These are phyloP conservation scores for Hydropsyche betteni DNA, from an alignment of 2,888 invertebrate genomes.

Conservation along the genomic window DNA sequence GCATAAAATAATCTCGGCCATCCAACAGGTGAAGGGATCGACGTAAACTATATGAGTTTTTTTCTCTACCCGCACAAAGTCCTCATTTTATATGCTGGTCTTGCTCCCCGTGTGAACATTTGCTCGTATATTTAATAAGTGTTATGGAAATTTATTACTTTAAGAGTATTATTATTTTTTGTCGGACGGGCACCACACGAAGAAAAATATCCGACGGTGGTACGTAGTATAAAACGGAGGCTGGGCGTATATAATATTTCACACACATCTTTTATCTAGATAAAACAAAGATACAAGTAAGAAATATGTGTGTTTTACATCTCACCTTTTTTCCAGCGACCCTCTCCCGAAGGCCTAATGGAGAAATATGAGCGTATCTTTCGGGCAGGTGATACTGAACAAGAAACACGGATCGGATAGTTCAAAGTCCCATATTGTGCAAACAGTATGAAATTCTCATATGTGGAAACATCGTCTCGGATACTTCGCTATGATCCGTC, in stretches of 20 bases:
- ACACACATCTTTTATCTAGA: slow-evolving; percentile 36
- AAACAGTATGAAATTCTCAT: too few species aligned
- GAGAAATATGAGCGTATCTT: slow-evolving; percentile 37
- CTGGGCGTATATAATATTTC: not conserved
- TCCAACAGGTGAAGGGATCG: slow-evolving; percentile 13
- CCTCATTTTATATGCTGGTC: slow-evolving; percentile 20
- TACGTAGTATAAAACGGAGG: slow-evolving; percentile 9
- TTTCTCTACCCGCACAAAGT: not conserved
- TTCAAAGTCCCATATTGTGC: too few species aligned
- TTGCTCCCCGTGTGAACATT: slow-evolving; percentile 5
- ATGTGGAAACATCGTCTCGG: too few species aligned
- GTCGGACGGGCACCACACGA: slow-evolving; percentile 20
- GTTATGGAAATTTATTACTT: slow-evolving; percentile 33
- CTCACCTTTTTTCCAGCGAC: slow-evolving; percentile 24
- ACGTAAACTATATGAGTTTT: slow-evolving; percentile 3
- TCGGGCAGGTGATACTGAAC: slow-evolving; percentile 32
- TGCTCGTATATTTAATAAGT: slow-evolving; percentile 31
- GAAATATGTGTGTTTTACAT: slow-evolving; percentile 38
- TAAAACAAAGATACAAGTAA: slow-evolving; percentile 37
- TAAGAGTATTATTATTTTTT: slow-evolving; percentile 33
- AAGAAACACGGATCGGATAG: not conserved
- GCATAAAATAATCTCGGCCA: not conserved
- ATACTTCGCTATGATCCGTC: too few species aligned
- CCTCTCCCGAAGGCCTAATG: slow-evolving; percentile 32
- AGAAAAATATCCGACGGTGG: slow-evolving; percentile 14